phyloP scores from a whole-genome alignment of 2,113 vertebrate genomes.

The Steatornis caripensis region DNA sequence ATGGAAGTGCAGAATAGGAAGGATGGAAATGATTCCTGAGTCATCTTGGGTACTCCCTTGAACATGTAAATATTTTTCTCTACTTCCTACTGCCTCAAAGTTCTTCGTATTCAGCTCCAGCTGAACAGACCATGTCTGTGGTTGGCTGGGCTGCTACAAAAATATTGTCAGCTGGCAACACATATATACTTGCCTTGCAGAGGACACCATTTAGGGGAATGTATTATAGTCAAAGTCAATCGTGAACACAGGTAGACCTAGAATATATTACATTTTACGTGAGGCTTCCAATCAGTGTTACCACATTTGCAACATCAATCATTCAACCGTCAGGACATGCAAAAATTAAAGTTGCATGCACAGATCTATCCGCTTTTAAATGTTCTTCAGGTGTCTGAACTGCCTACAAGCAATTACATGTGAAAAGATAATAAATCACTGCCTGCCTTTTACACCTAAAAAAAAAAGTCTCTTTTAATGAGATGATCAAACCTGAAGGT shows the following conservation, averaged over 20 bases:
- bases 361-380: neutral
- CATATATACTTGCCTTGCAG: neutral
- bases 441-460: neutral
- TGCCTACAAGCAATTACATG: neutral
- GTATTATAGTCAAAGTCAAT: neutral
- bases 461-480: neutral
- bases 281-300: neutral
- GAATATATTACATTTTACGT: neutral
- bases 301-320: neutral
- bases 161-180: neutral
- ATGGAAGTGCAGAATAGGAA: neutral
- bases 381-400: neutral
- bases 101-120: neutral
- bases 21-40: neutral
- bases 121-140: neutral
- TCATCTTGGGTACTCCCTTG: neutral
- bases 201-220: neutral
- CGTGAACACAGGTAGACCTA: neutral
- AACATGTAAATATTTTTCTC: neutral
- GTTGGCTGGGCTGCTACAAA: neutral
- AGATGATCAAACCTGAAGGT: neutral
- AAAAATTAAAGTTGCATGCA: neutral
- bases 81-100: neutral
- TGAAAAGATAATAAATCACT: constrained; percentile 32
- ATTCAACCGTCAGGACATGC: neutral